These are phyloP conservation scores for Pterobdella sp. DNA, from an alignment of 2,888 invertebrate species.

Conservation along the genomic window DNA sequence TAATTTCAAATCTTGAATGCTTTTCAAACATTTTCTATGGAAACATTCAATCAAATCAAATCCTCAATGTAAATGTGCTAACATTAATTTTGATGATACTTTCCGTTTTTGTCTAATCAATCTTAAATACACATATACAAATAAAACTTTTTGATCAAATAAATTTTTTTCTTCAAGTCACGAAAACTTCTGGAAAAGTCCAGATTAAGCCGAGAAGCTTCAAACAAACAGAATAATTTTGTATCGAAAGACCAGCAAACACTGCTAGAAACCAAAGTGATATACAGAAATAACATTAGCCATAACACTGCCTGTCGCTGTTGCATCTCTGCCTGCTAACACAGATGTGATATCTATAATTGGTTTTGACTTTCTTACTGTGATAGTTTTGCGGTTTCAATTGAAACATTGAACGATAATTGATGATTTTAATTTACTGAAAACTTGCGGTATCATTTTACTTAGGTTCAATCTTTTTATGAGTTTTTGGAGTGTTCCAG, in stretches of 20 bases:
- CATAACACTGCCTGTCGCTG: not conserved
- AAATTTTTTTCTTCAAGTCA: not conserved
- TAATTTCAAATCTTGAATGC: not conserved
- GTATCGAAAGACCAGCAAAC: not conserved
- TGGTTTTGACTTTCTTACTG: too few species aligned
- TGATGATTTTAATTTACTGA: too few species aligned
- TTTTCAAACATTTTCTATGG: not conserved
- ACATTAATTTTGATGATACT: too few species aligned
- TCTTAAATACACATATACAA: not conserved
- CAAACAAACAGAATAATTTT: not conserved
- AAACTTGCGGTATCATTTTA: too few species aligned
- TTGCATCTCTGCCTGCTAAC: not conserved
- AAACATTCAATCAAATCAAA: too few species aligned
- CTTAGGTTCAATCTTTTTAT: too few species aligned
- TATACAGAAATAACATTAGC: not conserved
- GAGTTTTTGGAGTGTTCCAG: too few species aligned
- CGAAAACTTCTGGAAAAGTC: not conserved
- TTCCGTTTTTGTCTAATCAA: too few species aligned
- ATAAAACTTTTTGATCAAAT: not conserved
- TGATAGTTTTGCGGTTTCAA: too few species aligned
- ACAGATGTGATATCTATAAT: too few species aligned
- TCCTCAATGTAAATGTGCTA: too few species aligned
- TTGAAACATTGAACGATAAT: too few species aligned
- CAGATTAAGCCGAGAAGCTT: not conserved
- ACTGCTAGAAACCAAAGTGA: not conserved